A percentile compares a stretch with the other conserved stretches of the same genome.
These are phyloP conservation scores for Falco naumanni DNA, from an alignment of 2,797 vertebrate species.

Conservation along the genomic window DNA sequence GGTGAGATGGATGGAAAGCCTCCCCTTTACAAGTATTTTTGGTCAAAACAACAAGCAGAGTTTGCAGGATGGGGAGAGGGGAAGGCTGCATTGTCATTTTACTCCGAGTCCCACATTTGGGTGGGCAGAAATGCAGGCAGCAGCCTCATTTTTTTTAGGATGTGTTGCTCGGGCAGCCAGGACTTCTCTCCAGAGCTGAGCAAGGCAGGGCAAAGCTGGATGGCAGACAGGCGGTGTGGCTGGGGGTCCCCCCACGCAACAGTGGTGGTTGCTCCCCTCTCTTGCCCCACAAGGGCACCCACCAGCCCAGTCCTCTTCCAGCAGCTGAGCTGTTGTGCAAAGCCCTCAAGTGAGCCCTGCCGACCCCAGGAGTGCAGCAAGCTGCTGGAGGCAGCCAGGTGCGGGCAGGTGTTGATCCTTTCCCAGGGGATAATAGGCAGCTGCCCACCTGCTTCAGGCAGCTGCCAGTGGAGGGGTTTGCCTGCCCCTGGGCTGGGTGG, in stretches of 20 bases:
- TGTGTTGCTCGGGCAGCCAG: not conserved
- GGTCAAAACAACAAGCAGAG: not conserved
- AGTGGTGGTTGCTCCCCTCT: not conserved
- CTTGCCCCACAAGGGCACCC: not conserved
- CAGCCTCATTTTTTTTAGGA: not conserved
- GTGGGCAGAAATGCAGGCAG: not conserved
- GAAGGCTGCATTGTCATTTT: not conserved
- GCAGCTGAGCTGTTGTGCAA: not conserved
- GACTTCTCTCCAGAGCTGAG: not conserved
- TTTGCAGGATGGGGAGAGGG: not conserved
- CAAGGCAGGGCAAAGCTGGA: not conserved
- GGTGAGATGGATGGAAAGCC: not conserved
- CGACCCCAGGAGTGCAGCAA: not conserved
- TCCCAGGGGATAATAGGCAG: not conserved
- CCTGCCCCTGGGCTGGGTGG: not conserved
- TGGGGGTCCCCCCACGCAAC: fast-evolving
- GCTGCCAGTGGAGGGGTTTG: not conserved
- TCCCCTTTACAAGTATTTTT: not conserved
- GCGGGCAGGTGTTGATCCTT: not conserved
- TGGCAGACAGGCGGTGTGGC: not conserved
- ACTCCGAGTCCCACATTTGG: not conserved
- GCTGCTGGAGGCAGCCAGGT: fast-evolving
- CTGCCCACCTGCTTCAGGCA: not conserved
- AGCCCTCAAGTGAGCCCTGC: not conserved
- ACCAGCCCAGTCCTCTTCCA: not conserved